These are phyloP conservation scores for Drosophila neotestacea DNA, from an alignment of 2,888 invertebrate genomes.

Conservation along the genomic window DNA sequence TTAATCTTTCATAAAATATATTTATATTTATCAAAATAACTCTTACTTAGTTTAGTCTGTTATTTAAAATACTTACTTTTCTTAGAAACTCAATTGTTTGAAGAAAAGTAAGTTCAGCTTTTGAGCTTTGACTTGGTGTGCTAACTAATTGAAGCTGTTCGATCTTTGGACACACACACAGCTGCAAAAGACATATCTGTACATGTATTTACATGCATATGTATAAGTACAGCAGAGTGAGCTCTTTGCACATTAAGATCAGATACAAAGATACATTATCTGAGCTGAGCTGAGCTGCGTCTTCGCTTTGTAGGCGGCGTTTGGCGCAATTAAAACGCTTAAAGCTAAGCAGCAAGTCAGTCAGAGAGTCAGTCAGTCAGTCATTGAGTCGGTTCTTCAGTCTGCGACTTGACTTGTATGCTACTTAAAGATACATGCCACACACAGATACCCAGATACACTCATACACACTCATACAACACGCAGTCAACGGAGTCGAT, in stretches of 20 bases:
- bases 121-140: conserved; percentile 34
- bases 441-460: conserved; percentile 45
- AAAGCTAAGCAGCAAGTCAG: conserved; percentile 66
- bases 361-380: conserved; percentile 7
- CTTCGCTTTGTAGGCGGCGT: conserved; percentile 74
- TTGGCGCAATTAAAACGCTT: conserved; percentile 78
- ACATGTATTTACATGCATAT: conserved; percentile 23
- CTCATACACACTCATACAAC: too few species aligned
- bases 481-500: conserved; percentile 2
- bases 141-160: conserved; percentile 61
- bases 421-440: conserved; percentile 77
- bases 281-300: conserved; percentile 43
- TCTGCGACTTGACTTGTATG: conserved; percentile 43
- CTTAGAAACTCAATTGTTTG: background rate
- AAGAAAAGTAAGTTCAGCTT: conserved; percentile 12
- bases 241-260: conserved; percentile 78
- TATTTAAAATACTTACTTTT: too few species aligned
- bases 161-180: conserved; percentile 40
- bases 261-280: conserved; percentile 82
- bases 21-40: too few species aligned
- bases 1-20: too few species aligned
- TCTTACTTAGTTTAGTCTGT: too few species aligned
- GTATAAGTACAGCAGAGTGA: conserved; percentile 22
- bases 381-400: conserved; percentile 26
- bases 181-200: background rate